Conservation (phyloP, 2,113 vertebrate genomes). For the Serinus canaria region DNA sequence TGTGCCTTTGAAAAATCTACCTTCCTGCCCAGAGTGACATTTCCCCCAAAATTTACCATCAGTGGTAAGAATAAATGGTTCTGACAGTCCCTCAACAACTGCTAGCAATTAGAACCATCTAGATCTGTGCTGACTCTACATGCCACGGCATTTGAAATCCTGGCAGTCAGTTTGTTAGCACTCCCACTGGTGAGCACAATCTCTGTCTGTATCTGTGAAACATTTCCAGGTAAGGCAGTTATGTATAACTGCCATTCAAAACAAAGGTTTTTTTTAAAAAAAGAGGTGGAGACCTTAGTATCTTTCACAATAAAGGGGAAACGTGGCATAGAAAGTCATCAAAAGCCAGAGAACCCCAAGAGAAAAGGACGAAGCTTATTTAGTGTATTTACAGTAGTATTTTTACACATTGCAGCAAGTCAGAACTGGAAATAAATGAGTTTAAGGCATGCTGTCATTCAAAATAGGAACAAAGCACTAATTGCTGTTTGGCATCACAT, state of each 20-base stretch:
- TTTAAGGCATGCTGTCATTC: slow-evolving; percentile 33
- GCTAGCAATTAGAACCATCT: slow-evolving; percentile 51
- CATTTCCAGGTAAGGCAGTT: slow-evolving; percentile 54
- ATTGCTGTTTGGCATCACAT: slow-evolving; percentile 31
- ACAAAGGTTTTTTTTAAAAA: background rate
- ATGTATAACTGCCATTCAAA: slow-evolving; percentile 7
- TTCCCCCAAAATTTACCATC: background rate
- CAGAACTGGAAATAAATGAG: slow-evolving; percentile 31
- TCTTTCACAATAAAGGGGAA: slow-evolving; percentile 2
- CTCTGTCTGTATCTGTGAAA: slow-evolving; percentile 41
- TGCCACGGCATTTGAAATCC: background rate
- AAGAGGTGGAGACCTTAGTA: background rate
- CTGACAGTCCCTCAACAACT: slow-evolving; percentile 32
- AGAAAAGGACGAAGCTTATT: background rate
- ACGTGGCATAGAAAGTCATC: background rate
- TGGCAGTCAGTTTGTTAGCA: slow-evolving; percentile 15
- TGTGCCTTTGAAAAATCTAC: slow-evolving; percentile 42
- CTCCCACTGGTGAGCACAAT: slow-evolving; percentile 19
- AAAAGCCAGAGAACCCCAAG: background rate
- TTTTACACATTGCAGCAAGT: slow-evolving; percentile 39
- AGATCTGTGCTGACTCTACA: slow-evolving; percentile 9
- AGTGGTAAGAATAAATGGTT: slow-evolving; percentile 24
- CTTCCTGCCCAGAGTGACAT: background rate
- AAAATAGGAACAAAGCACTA: slow-evolving; percentile 60
- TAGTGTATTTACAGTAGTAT: background rate